Percentiles rank a stretch among this genome's conserved stretches.
These are phyloP conservation scores for Phalacrocorax pelagicus DNA, from an alignment of 2,113 vertebrate genomes.

Conservation along the genomic window DNA sequence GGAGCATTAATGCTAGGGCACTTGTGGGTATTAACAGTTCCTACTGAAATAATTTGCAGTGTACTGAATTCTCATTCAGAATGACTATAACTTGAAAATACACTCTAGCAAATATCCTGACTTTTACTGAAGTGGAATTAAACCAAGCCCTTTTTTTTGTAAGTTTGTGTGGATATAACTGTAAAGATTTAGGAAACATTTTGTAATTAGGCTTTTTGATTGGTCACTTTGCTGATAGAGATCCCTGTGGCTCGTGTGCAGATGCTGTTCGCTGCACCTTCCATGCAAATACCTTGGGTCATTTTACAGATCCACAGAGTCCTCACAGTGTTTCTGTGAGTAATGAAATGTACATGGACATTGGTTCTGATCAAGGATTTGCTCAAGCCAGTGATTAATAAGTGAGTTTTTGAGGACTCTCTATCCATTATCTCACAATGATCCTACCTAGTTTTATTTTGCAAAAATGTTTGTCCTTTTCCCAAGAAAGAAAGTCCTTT, in stretches of 20 bases:
- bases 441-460: background rate
- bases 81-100: background rate
- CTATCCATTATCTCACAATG: background rate
- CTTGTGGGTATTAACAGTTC: background rate
- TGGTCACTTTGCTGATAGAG: background rate
- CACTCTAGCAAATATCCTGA: background rate
- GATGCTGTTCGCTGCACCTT: background rate
- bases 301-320: background rate
- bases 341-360: background rate
- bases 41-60: background rate
- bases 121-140: background rate
- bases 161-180: background rate
- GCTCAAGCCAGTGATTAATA: background rate
- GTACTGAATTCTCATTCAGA: background rate
- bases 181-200: background rate
- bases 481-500: background rate
- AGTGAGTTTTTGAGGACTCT: background rate
- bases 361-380: background rate
- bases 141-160: background rate
- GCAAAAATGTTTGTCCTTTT: background rate
- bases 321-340: background rate
- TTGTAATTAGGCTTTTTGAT: background rate
- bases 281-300: background rate
- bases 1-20: background rate
- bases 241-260: background rate